Conservation (phyloP, 2,797 vertebrate genomes). For the Cyclopterus lumpus region DNA sequence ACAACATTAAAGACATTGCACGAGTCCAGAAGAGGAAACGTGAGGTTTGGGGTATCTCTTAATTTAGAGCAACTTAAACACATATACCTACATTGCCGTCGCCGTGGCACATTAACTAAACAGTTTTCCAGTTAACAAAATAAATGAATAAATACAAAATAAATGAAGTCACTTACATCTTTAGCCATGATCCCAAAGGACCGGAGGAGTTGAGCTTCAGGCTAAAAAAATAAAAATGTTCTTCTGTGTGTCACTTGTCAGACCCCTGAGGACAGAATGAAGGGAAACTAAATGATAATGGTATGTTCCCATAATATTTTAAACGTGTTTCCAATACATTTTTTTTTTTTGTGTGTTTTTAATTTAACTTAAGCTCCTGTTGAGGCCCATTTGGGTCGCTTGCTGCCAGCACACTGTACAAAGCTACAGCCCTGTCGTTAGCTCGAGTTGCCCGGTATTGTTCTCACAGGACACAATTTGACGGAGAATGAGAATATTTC, state of each 20-base stretch:
- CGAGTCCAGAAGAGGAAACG: not conserved
- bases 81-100: not conserved
- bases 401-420: conserved; percentile 61
- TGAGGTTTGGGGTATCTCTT: not conserved
- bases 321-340: not conserved
- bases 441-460: conserved; percentile 35
- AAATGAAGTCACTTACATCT: conserved; percentile 80
- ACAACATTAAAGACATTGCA: not conserved
- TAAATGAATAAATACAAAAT: not conserved
- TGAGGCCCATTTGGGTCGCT: conserved; percentile 56
- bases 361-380: conserved; percentile 22
- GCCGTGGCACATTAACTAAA: not conserved
- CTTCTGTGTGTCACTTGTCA: conserved; percentile 61
- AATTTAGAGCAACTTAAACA: not conserved
- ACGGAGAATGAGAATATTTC: not conserved
- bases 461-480: not conserved
- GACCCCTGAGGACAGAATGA: conserved; percentile 64
- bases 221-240: conserved; percentile 68
- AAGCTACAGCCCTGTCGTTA: conserved; percentile 69
- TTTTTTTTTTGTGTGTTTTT: not conserved
- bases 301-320: not conserved
- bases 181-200: conserved; percentile 88
- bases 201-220: conserved; percentile 72
- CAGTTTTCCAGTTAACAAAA: not conserved
- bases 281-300: not conserved